phyloP scores from a whole-genome alignment of 2,113 vertebrate species.

The Rhinoptilus africanus region DNA sequence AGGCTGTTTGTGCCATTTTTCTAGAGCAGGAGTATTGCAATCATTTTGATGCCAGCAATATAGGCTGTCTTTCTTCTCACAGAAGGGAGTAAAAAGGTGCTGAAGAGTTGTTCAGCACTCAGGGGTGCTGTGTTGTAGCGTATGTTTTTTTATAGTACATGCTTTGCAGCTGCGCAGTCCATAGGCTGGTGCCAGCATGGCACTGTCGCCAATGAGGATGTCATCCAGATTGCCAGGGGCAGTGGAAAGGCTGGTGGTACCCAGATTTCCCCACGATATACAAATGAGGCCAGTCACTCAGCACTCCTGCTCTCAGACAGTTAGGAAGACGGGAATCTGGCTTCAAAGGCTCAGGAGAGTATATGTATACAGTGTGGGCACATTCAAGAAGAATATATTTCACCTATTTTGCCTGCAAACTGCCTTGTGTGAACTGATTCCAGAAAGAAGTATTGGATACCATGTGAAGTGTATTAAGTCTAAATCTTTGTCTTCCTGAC shows the following conservation, averaged over 20 bases:
- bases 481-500: neutral
- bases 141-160: neutral
- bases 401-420: neutral
- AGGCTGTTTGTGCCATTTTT: neutral
- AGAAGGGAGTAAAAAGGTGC: neutral
- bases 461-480: neutral
- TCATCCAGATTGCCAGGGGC: neutral
- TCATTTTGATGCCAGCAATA: neutral
- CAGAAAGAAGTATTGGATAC: neutral
- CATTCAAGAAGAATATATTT: neutral
- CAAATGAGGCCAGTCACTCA: neutral
- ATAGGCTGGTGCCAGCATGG: neutral
- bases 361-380: fast-evolving
- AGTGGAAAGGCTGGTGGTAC: neutral
- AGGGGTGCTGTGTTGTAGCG: neutral
- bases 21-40: neutral
- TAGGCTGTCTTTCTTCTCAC: neutral
- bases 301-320: neutral
- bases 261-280: neutral
- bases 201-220: neutral
- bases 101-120: neutral
- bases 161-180: neutral
- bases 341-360: neutral
- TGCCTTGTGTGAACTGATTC: neutral
- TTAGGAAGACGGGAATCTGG: neutral